A percentile compares a stretch with the other conserved stretches of the same genome.
Evolutionary conservation across 2,113 vertebrate species (phyloP).

Genomic region (Lepidothrix coronata): DNA sequence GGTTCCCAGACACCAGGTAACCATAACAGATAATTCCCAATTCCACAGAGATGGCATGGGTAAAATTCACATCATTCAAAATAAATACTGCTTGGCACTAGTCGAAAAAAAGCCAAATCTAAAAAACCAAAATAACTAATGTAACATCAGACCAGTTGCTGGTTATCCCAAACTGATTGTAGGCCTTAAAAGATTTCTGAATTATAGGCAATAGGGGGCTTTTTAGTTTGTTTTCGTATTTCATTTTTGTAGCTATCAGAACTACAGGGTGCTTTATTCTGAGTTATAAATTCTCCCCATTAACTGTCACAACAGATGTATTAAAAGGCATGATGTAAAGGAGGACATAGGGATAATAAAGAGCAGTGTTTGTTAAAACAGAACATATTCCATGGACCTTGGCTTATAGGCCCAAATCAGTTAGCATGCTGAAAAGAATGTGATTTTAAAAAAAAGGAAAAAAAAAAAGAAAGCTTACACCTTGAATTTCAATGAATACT

Average conservation of each 20-base stretch:
- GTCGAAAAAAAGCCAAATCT: neutral
- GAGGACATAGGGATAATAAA: neutral
- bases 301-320: neutral
- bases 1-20: neutral
- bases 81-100: neutral
- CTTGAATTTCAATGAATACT: neutral
- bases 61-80: neutral
- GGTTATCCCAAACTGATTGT: neutral
- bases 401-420: neutral
- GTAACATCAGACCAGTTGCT: neutral
- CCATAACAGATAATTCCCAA: neutral
- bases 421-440: neutral
- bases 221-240: neutral
- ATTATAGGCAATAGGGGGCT: neutral
- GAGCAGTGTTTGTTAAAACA: neutral
- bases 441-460: neutral
- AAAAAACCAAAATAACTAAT: neutral
- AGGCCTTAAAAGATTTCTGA: neutral
- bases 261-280: neutral
- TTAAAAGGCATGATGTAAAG: neutral
- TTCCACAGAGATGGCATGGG: neutral
- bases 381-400: neutral
- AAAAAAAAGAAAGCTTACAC: neutral
- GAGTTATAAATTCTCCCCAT: neutral
- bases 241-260: neutral